Base-by-base conservation (phyloP, 2,888 invertebrate species). In the Heteromurus nitidus region DNA sequence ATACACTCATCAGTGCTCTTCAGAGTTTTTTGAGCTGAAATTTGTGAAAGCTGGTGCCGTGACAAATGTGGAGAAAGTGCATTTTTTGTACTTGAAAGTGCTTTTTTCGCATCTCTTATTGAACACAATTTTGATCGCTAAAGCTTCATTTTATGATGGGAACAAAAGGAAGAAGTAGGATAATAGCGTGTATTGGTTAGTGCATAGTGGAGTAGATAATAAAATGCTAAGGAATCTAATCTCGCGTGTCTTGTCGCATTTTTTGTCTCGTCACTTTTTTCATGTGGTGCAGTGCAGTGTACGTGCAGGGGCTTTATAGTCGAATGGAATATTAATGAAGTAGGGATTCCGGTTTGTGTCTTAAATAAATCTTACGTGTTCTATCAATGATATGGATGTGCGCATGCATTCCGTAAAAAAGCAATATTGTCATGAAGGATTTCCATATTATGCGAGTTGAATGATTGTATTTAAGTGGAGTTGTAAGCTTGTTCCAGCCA, bases 291-390 rank as follows among this genome's bases (percentile, higher is more conserved):
- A 55, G 55, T 47, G n/a, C n/a, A n/a, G 47, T 47, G 55, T 22
- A n/a, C 50, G 50, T 5, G 18, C n/a, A 50, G 50, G 3, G 55
- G 55, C 7, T 20, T 55, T 9, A n/a, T 55, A n/a, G 47, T 47
- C 5, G 55, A 55, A 55, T 55, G 24, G 24, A 5, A 55, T n/a
- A 55, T 55, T 55, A 55, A 55, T 55, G 55, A 55, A 3, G 7
- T 36, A 36, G 36, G 7, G 55, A 65, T 74, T 74, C 74, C 74
- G 64, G 74, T 64, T 47, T 53, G 74, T 74, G 74, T 74, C 74
- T 74, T 74, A 74, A 44, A 55, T 28, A 68, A 28, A 31, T 26
- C 36, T 30, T 69, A 58, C 22, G 5, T 55, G 31, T 20, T 31
- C 13, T 36, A 5, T 9, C 36, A 5, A 36, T 13, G 13, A 36